Conservation (phyloP, 1,140 invertebrate genomes). For the Venustaconcha ellipsiformis region DNA sequence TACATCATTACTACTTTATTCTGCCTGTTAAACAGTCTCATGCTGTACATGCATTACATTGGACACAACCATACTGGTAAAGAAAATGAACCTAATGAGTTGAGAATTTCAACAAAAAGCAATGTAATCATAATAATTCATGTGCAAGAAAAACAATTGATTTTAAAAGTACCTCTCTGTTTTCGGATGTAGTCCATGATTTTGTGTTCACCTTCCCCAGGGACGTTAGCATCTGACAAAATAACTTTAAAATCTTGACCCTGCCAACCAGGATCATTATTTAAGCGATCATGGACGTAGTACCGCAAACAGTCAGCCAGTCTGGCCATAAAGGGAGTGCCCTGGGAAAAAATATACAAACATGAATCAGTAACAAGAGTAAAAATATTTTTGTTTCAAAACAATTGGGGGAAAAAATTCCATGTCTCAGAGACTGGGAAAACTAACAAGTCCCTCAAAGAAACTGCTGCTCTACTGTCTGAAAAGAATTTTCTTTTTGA, state of each 20-base stretch:
- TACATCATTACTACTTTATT: no score
- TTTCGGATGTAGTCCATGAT: conserved; percentile 99
- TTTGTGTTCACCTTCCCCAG: conserved; percentile 99
- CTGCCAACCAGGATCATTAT: conserved; percentile 96
- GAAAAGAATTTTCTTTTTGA: no score
- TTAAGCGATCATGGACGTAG: conserved; percentile 94
- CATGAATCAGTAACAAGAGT: conserved; percentile 13
- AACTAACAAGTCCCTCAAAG: no score
- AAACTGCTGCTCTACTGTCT: no score
- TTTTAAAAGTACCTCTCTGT: conserved; percentile 80
- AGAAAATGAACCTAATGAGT: not conserved
- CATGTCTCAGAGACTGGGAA: no score
- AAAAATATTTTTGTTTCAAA: no score
- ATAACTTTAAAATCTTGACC: conserved; percentile 86
- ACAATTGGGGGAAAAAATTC: no score
- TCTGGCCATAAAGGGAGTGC: conserved; percentile 98
- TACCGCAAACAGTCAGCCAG: conserved; percentile 95
- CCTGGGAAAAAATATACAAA: conserved; percentile 71
- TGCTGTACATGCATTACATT: no score
- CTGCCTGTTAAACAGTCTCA: no score
- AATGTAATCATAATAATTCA: conserved; percentile 1
- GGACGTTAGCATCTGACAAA: conserved; percentile 98
- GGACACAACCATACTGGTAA: no score
- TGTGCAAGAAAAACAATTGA: conserved; percentile 26
- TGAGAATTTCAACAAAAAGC: not conserved